Evolutionary conservation across 2,113 vertebrate genomes (phyloP), one percentile per base, ranked within the genome.

Genomic region (Atractosteus spatula): DNA sequence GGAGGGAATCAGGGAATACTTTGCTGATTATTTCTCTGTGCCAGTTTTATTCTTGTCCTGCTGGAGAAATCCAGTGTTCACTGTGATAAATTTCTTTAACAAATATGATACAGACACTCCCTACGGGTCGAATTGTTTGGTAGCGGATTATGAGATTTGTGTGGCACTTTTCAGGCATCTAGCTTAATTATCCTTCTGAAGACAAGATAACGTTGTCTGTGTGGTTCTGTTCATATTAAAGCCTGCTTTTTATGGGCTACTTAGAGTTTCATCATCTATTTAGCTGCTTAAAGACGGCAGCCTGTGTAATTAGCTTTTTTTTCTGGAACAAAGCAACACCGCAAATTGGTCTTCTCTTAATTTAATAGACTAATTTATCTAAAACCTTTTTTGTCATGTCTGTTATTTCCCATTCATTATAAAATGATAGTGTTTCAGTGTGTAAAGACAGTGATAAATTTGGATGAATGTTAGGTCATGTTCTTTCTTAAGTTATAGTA

Each of bases 111-210:
- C 12, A 41, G 62, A n/a, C 68, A 55, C 71, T 71, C 16, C 17
- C 7, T 55, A 57, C n/a, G 56, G 61, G 51, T 69, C 11, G 76
- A 66, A 79, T 80, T 55, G 59, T 78, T 74, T 72, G 71, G 70
- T 70, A 76, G 70, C 70, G 83, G 81, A 88, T 91, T 81, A 84
- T 72, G 76, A 63, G 71, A 83, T 82, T 89, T 87, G 80, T 73
- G 80, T 73, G 79, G 79, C 69, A 78, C 82, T 80, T 59, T 59
- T 59, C 56, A 59, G 56, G 13, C 56, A 59, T 59, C 56, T 12
- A 59, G 56, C 13, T 84, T 84, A 86, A 88, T 89, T 86, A 87
- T 82, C 84, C 82, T 85, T 81, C 83, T 85, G 66, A 82, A 71
- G 72, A 79, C 56, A 62, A 76, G 68, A 83, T 85, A 81, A 76